Evolutionary conservation across 2,888 invertebrate species (phyloP).

Genomic region (Hypomecis punctinalis): DNA sequence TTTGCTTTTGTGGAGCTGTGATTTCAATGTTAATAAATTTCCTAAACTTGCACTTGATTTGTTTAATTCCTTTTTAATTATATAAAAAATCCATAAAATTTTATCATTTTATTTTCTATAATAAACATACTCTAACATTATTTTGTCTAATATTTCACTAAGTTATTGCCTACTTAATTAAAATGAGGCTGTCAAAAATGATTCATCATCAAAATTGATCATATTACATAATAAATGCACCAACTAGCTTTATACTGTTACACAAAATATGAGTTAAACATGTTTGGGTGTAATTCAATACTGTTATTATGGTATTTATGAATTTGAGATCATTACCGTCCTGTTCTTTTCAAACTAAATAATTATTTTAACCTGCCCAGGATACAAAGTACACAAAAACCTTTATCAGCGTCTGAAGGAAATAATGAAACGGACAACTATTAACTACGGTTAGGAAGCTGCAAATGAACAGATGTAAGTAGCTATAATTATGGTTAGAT

Average conservation of each 20-base stretch:
- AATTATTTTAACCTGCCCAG: conserved; percentile 39
- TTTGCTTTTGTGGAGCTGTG: conserved; percentile 41
- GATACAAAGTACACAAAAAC: conserved; percentile 29
- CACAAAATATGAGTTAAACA: conserved; percentile 7
- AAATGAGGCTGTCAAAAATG: conserved; percentile 4
- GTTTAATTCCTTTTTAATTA: neutral
- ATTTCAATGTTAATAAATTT: conserved; percentile 34
- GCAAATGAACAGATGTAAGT: neutral
- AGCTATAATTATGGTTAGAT: neutral
- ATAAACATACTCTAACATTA: conserved; percentile 4
- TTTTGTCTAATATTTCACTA: neutral
- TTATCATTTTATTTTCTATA: neutral
- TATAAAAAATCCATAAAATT: neutral
- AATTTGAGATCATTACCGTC: conserved; percentile 70
- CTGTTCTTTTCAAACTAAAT: conserved; percentile 51
- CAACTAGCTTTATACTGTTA: conserved; percentile 6
- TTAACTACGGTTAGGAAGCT: neutral
- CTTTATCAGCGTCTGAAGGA: conserved; percentile 15
- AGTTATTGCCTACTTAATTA: conserved; percentile 9
- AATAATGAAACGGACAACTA: too few species aligned
- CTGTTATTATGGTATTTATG: conserved; percentile 46
- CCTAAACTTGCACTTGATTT: conserved; percentile 5
- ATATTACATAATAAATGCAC: conserved; percentile 30
- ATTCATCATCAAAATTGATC: neutral
- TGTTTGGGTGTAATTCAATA: conserved; percentile 28